A percentile compares a stretch with the other conserved stretches of the same genome.
Evolutionary conservation across 2,113 vertebrate genomes (phyloP).

Genomic region (Camelus bactrianus): DNA sequence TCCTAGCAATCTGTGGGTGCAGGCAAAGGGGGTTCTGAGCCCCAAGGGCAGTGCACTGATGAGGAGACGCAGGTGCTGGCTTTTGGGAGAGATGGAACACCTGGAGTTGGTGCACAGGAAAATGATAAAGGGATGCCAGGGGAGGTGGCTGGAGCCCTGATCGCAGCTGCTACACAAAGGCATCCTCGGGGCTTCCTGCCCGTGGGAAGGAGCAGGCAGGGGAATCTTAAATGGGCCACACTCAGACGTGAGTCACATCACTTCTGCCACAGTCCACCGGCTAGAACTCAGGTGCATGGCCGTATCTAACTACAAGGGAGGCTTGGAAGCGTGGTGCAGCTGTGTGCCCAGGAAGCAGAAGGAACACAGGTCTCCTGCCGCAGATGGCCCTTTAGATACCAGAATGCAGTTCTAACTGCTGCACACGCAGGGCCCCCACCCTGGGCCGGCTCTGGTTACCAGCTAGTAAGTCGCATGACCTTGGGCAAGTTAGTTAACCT

Average conservation of each 20-base stretch:
- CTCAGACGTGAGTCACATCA: not conserved
- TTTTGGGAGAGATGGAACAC: not conserved
- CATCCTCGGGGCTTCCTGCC: not conserved
- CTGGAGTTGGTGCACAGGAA: not conserved
- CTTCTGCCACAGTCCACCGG: not conserved
- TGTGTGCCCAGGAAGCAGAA: not conserved
- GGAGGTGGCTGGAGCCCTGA: not conserved
- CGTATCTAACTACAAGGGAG: not conserved
- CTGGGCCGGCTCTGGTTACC: not conserved
- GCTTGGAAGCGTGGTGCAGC: not conserved
- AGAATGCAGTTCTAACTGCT: not conserved
- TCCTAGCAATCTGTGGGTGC: too few species aligned
- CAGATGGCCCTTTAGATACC: too few species aligned
- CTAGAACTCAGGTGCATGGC: not conserved
- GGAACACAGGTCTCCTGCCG: not conserved
- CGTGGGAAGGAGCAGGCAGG: not conserved
- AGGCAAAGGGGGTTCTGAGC: not conserved
- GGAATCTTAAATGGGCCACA: not conserved
- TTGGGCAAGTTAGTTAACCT: not conserved
- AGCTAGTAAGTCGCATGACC: not conserved
- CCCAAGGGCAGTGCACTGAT: not conserved
- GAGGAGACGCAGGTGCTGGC: not conserved
- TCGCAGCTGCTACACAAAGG: not conserved
- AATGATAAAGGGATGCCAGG: not conserved
- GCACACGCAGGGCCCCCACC: not conserved